phyloP scores from a whole-genome alignment of 2,797 vertebrate species.

The Tadarida brasiliensis region DNA sequence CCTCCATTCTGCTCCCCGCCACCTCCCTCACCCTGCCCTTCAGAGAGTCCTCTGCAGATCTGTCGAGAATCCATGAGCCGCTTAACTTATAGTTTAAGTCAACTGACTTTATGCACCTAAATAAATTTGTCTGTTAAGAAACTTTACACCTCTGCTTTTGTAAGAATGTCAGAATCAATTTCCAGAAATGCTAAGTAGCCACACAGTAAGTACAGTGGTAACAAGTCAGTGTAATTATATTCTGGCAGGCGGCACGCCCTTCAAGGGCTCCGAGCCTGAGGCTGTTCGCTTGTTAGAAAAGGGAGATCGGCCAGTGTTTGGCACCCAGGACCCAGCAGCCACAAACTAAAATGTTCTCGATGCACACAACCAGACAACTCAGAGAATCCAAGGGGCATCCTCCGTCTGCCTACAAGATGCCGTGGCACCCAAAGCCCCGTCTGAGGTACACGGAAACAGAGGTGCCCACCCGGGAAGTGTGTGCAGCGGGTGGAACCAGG shows the following conservation, averaged over 20 bases:
- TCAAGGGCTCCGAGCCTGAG: fast-evolving
- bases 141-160: neutral
- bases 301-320: neutral
- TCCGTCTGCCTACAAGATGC: neutral
- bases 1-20: fast-evolving
- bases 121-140: neutral
- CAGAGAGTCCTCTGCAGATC: neutral
- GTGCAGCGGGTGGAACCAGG: neutral
- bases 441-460: neutral
- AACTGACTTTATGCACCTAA: neutral
- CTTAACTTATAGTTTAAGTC: neutral
- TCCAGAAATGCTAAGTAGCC: neutral
- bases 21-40: neutral
- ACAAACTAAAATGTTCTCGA: neutral
- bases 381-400: neutral
- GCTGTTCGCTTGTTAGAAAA: neutral
- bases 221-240: neutral
- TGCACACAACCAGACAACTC: neutral
- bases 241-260: neutral
- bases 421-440: neutral
- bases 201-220: neutral
- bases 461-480: neutral
- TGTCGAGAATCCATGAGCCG: fast-evolving
- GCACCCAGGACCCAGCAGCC: neutral
- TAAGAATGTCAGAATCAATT: conserved; percentile 24